Evolutionary conservation across 2,888 invertebrate species (phyloP).

Genomic region (Cepaea hortensis): DNA sequence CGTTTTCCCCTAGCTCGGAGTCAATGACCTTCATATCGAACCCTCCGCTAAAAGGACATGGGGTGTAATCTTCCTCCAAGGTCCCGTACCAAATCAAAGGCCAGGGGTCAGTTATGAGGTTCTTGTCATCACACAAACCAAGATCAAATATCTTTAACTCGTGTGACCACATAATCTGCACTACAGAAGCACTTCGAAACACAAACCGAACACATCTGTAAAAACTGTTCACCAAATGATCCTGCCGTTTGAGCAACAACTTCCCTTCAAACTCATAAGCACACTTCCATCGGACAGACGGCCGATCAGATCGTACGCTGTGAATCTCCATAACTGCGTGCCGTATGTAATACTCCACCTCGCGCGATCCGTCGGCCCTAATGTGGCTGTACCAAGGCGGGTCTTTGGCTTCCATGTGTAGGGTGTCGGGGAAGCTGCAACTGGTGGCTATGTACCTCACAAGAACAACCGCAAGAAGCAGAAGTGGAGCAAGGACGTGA

Average conservation of each 20-base stretch:
- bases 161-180: conserved; percentile 60
- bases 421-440: conserved; percentile 48
- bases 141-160: conserved; percentile 46
- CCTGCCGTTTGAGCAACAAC: conserved; percentile 49
- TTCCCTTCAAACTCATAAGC: conserved; percentile 45
- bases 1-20: conserved; percentile 54
- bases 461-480: neutral
- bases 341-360: conserved; percentile 45
- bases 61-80: conserved; percentile 56
- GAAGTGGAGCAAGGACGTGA: neutral
- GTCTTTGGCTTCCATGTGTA: conserved; percentile 44
- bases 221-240: conserved; percentile 29
- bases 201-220: conserved; percentile 52
- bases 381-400: conserved; percentile 54
- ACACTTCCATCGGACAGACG: conserved; percentile 51
- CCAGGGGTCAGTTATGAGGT: conserved; percentile 62
- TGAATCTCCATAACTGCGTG: conserved; percentile 50
- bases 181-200: conserved; percentile 46
- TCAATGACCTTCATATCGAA: conserved; percentile 64
- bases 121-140: conserved; percentile 56
- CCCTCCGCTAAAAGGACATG: conserved; percentile 67
- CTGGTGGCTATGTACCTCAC: neutral
- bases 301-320: neutral
- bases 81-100: conserved; percentile 59
- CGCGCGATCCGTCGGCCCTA: conserved; percentile 45